Base-by-base conservation (phyloP, 2,888 invertebrate genomes). In the Hermodice carunculata region DNA sequence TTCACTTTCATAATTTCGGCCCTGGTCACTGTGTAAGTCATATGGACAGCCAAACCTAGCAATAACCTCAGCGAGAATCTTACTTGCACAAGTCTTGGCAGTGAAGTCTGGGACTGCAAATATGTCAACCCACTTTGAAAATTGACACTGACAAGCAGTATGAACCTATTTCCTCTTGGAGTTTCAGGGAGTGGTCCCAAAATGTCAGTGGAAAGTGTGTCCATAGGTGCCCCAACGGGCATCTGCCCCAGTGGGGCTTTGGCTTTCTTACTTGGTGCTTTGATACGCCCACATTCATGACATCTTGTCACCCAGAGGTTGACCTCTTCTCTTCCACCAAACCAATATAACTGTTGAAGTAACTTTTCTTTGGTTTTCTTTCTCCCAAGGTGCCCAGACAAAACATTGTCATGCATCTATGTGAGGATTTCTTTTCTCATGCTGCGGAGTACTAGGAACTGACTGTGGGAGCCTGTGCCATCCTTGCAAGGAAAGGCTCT, bases 181-280 rank as follows among this genome's bases (percentile, higher is more conserved):
- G 62, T 62, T 22, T 19, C 2, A 4, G 62, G 62, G 17, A 62
- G 29, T 22, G 62, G 48, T 26, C 62, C 62, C 1, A 62, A n/a
- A 1, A 62, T 49, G 40, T 2, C 29, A 31, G 11, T 40, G 26
- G 37, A 49, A 4, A 28, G 34, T 2, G 52, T 52, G 28, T 69
- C 68, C 37, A 56, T 19, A 28, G 65, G 64, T 17, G 52, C 52
- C 8, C 69, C 69, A 11, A 59, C 31, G 17, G 19, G 5, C 46
- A 69, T 58, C 32, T 31, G 19, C 6, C 63, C 61, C 19, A 62
- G 2, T 5, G 44, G 42, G n/a, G 67, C 59, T 44, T 37, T 54
- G 32, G 66, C 61, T 4, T 44, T 58, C 31, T 62, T 0, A n/a
- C 31, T 14, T 17, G 49, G 49, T 59, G 58, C 44, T 26, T 43